A percentile compares a stretch with the other conserved stretches of the same genome.
Evolutionary conservation across 2,113 vertebrate genomes (phyloP).

Genomic region (Myotis brandtii): DNA sequence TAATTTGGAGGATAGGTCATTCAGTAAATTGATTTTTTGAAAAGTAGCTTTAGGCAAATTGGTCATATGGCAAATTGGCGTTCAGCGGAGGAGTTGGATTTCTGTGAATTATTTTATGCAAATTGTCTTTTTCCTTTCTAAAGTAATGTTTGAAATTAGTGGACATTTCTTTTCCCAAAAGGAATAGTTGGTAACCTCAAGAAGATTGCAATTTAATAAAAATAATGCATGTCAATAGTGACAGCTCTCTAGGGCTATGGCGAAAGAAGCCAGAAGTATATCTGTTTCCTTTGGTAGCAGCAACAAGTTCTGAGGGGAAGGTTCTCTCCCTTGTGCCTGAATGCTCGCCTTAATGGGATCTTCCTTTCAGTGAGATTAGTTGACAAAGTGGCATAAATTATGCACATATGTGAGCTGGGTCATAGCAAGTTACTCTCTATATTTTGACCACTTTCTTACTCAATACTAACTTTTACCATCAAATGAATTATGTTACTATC

Average conservation of each 20-base stretch:
- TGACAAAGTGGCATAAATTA: neutral
- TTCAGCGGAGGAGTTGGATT: slow-evolving; percentile 48
- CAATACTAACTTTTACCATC: neutral
- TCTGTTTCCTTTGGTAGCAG: neutral
- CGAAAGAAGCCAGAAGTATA: neutral
- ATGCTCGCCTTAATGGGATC: neutral
- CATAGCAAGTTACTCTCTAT: neutral
- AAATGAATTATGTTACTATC: neutral
- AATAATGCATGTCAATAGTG: neutral
- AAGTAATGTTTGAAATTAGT: slow-evolving; percentile 47
- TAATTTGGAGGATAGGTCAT: slow-evolving; percentile 49
- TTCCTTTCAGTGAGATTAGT: neutral
- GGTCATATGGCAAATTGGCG: slow-evolving; percentile 63
- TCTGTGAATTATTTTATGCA: slow-evolving; percentile 65
- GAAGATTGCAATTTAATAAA: slow-evolving; percentile 28
- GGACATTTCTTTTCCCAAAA: slow-evolving; percentile 48
- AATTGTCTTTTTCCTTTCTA: slow-evolving; percentile 61
- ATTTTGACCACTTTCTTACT: neutral
- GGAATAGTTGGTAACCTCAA: slow-evolving; percentile 36
- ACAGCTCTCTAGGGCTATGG: neutral
- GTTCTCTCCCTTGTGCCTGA: neutral
- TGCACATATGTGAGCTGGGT: neutral
- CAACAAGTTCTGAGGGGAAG: neutral
- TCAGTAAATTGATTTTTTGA: slow-evolving; percentile 53
- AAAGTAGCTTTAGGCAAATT: slow-evolving; percentile 65